Evolutionary conservation across 2,797 vertebrate species (phyloP), one percentile per base, ranked within the genome.

Genomic region (Anguilla pacifica): DNA sequence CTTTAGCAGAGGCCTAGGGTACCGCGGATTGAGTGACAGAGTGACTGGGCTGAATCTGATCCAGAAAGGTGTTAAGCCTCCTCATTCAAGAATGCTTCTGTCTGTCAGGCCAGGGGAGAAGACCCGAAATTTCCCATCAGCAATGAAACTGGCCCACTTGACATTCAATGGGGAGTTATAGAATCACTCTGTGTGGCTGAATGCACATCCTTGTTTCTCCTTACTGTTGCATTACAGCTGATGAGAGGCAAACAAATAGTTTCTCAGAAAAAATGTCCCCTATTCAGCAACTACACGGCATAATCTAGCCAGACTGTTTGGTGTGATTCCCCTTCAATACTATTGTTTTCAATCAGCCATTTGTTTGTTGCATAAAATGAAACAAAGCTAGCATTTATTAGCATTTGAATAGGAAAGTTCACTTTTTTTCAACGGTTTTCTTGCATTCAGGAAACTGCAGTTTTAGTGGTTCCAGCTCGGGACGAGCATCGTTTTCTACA

Each of bases 1-100:
- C 39, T 22, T 31, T 82, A 82, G n/a, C 79, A 25, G 43, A n/a
- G 79, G 43, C 79, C 79, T 51, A 49, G 79, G 79, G 79, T 39
- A 25, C 51, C 46, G 43, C 19, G 25, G 79, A 82, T 82, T 19
- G 25, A 82, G 6, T n/a, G 79, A 49, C 46, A 49, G 43, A 82
- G 79, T 82, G 79, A 82, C 79, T n/a, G 79, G 9, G 79, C 79
- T 25, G 22, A 13, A 82, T 82, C 51, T 81, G 35, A 81, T 81
- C 77, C 77, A 46, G 77, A 81, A 81, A 39, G 35, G 74, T 43
- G 74, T 19, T 81, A 81, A 82, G 51, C 79, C 79, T 51, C 43
- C 46, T 49, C 77, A 19, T 81, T 81, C 19, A 17, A 15, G 13
- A 49, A 81, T 43, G 77, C 15, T 25, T 51, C 19, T 13, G 19